Percentiles rank a stretch among this genome's conserved stretches.
These are phyloP conservation scores for Prolemur simus DNA, from an alignment of 2,113 vertebrate genomes.

Conservation along the genomic window DNA sequence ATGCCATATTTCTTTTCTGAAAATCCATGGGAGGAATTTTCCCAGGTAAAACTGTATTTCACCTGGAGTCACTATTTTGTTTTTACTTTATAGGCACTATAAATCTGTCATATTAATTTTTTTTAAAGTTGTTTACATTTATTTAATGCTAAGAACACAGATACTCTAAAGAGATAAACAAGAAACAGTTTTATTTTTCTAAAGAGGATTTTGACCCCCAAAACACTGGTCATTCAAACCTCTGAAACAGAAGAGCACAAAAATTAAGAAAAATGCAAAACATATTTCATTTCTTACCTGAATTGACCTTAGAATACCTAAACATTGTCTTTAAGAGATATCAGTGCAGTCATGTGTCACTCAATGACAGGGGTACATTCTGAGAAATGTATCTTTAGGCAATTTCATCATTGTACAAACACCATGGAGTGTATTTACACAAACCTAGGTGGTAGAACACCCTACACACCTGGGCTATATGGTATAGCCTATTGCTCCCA, in stretches of 20 bases:
- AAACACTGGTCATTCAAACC: not conserved
- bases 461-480: not conserved
- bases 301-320: conserved; percentile 13
- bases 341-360: not conserved
- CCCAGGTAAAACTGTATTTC: not conserved
- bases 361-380: not conserved
- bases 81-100: not conserved
- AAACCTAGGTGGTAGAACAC: not conserved
- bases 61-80: not conserved
- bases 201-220: conserved; percentile 42
- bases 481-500: not conserved
- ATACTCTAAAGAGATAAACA: conserved; percentile 24
- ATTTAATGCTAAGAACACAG: conserved; percentile 50
- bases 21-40: not conserved
- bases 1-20: not conserved
- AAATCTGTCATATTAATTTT: not conserved
- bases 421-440: not conserved
- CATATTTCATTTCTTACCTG: not conserved
- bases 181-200: conserved; percentile 7
- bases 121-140: conserved; percentile 16
- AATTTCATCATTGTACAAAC: not conserved
- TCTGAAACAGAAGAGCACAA: conserved; percentile 6
- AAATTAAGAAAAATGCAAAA: not conserved
- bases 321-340: not conserved
- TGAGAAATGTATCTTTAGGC: not conserved